Evolutionary conservation across 92 coral and sea anemone species (phyloP), one percentile per base, ranked within the genome.

Genomic region (Phenganax marumi): DNA sequence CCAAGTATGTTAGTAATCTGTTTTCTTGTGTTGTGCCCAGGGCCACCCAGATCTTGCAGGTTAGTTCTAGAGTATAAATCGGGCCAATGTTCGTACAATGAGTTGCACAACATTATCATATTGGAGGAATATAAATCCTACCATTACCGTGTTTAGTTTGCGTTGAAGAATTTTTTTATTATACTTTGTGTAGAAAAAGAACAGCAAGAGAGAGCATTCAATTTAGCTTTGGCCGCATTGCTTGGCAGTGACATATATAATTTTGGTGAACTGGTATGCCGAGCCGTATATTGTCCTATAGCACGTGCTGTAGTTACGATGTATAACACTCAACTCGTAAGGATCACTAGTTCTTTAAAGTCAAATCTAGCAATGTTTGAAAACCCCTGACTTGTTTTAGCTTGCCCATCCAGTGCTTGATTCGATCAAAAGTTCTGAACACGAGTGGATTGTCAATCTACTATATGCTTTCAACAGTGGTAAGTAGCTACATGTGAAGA

Each of bases 181-280:
- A 63, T 19, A 0, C 61, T 6, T 22, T 46, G 6, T 88, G 12
- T 58, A 95, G 98, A 58, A 47, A 83, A 85, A 64, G 98, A 92
- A 26, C 88, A 95, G 78, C 88, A 83, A 56, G 97, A 95, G 66
- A 88, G 97, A 76, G 97, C 98, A 39, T 86, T 92, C 17, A 93
- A 91, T 73, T 83, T 95, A 72, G 90, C 98, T 13, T 85, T 95
- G 17, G 93, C 98, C 10, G 98, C 97, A 12, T 68, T 95, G 18
- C 88, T 95, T 53, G 98, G 98, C 52, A 89, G 88, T 89, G 97
- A 95, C 80, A 89, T 95, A 68, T 95, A 95, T 83, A 95, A 95
- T 85, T 95, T 95, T 89, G 98, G 98, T 50, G 98, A 95, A 58
- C 87, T 95, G 93, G 98, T 95, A 83, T 16, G 96, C 80, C 61